These are phyloP conservation scores for Synergus itoensis DNA, from an alignment of 2,888 invertebrate species.

Conservation along the genomic window DNA sequence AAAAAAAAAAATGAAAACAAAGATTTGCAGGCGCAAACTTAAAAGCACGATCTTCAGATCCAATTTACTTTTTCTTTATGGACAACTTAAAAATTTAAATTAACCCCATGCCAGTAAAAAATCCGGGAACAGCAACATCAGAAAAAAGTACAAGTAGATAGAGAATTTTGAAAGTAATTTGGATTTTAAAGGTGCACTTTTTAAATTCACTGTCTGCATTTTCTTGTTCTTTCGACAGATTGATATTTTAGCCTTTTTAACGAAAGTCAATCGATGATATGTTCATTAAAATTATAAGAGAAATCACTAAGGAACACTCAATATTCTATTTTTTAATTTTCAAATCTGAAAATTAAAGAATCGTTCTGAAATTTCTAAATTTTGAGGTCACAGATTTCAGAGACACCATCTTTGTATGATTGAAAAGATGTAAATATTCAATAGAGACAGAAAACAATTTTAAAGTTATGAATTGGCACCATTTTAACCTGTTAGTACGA, in stretches of 20 bases:
- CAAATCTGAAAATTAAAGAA: neutral
- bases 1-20: neutral
- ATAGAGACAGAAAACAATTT: neutral
- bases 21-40: neutral
- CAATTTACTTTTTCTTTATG: neutral
- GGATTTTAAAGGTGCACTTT: neutral
- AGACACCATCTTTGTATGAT: neutral
- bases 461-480: neutral
- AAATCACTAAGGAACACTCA: neutral
- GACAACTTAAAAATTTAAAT: too few species aligned
- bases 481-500: neutral
- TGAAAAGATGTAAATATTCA: neutral
- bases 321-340: neutral
- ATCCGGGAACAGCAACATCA: too few species aligned
- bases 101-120: too few species aligned
- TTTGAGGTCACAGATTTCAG: neutral
- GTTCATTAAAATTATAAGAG: conserved; percentile 2
- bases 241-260: conserved; percentile 5
- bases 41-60: neutral
- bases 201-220: neutral
- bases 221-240: neutral
- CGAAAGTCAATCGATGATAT: conserved; percentile 23
- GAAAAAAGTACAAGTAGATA: too few species aligned
- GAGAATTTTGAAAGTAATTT: neutral
- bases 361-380: neutral